These are phyloP conservation scores for Coregonus ussuriensis DNA, from an alignment of 2,797 vertebrate species.

Conservation along the genomic window DNA sequence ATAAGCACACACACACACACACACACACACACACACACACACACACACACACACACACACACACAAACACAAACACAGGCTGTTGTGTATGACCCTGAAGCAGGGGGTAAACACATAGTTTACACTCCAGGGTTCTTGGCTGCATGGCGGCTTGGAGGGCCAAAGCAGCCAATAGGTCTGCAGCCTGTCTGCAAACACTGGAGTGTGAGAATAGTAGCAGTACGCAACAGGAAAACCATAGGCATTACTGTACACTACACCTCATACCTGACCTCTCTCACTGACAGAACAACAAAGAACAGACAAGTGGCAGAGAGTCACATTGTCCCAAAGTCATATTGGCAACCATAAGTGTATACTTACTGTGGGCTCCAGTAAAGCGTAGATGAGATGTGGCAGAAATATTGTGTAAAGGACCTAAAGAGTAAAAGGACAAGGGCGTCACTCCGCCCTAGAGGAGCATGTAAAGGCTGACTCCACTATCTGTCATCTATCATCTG, in stretches of 20 bases:
- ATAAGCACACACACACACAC: too few species aligned
- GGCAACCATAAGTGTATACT: conserved; percentile 56
- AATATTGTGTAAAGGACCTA: conserved; percentile 23
- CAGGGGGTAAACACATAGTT: too few species aligned
- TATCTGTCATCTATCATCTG: conserved; percentile 70
- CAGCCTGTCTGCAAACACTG: conserved; percentile 36
- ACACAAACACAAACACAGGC: background rate
- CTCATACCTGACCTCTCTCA: conserved; percentile 33
- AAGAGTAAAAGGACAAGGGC: conserved; percentile 70
- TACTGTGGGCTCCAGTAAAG: background rate
- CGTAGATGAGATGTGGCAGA: background rate
- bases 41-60: background rate
- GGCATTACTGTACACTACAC: background rate
- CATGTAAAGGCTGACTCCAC: conserved; percentile 74
- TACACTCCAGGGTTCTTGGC: too few species aligned
- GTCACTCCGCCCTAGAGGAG: conserved; percentile 59
- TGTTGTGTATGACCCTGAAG: background rate
- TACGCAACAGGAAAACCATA: background rate
- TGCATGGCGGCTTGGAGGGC: too few species aligned
- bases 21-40: too few species aligned
- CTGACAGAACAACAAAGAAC: conserved; percentile 10
- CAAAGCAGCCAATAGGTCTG: background rate
- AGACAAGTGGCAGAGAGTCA: conserved; percentile 32
- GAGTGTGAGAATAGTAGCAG: conserved; percentile 46
- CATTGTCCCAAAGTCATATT: conserved; percentile 70